Evolutionary conservation across 2,797 vertebrate genomes (phyloP).

Genomic region (Bradypus variegatus): DNA sequence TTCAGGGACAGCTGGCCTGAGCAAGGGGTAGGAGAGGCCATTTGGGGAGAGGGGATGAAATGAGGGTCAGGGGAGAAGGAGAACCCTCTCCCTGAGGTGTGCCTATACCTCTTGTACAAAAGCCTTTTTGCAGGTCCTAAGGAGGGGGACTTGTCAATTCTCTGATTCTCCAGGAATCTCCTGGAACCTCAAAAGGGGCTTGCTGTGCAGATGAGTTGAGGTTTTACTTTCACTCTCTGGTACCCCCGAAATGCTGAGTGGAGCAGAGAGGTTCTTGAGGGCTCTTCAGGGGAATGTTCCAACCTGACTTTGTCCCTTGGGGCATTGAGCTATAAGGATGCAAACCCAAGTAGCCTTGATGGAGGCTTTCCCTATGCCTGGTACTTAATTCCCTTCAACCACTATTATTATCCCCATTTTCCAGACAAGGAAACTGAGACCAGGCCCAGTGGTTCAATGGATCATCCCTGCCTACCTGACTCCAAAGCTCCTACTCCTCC

Average conservation of each 20-base stretch:
- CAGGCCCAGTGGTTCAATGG: not conserved
- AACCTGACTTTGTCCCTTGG: not conserved
- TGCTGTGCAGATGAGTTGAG: not conserved
- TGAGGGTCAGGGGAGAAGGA: no score
- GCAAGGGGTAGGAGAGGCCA: not conserved
- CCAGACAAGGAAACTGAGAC: not conserved
- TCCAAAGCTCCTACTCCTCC: not conserved
- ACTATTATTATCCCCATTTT: not conserved
- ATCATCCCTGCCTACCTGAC: not conserved
- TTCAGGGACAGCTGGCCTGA: constrained; percentile 89
- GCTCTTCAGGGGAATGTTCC: not conserved
- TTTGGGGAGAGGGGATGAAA: fast-evolving
- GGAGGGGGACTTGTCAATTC: not conserved
- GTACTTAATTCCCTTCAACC: not conserved
- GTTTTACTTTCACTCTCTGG: not conserved
- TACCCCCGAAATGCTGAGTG: not conserved
- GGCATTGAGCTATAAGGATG: not conserved
- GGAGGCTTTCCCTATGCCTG: not conserved
- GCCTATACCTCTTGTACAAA: not conserved
- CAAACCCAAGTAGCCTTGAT: not conserved
- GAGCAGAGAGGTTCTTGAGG: not conserved
- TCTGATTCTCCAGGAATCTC: not conserved
- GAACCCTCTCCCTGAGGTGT: not conserved
- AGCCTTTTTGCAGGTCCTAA: not conserved
- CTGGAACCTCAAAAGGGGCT: not conserved